A percentile compares a stretch with the other conserved stretches of the same genome.
phyloP scores from a whole-genome alignment of 1,140 invertebrate species.

The Triops cancriformis region DNA sequence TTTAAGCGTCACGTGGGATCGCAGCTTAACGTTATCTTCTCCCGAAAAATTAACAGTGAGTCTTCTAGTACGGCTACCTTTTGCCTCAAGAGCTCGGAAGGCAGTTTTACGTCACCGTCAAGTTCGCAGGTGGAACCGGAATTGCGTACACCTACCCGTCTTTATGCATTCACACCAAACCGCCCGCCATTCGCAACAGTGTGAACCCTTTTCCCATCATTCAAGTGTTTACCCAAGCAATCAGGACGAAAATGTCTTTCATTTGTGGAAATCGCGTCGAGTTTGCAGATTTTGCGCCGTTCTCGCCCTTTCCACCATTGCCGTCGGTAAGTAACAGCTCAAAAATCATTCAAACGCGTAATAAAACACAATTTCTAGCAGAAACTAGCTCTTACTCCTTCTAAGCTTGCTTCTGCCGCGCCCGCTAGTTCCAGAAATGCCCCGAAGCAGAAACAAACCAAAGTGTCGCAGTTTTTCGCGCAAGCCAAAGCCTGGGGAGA shows the following conservation, averaged over 20 bases:
- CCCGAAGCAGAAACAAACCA: not conserved
- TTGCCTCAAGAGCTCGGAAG: not conserved
- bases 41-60: not conserved
- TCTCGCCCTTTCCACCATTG: not conserved
- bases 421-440: not conserved
- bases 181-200: not conserved
- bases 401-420: not conserved
- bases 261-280: not conserved
- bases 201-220: not conserved
- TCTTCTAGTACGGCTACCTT: not conserved
- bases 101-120: not conserved
- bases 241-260: not conserved
- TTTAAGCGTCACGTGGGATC: too few species aligned
- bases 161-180: not conserved
- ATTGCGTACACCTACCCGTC: not conserved
- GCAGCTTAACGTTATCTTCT: too few species aligned
- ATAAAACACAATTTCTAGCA: too few species aligned
- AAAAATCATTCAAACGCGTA: too few species aligned
- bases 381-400: too few species aligned
- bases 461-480: not conserved
- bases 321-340: not conserved
- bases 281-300: not conserved
- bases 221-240: not conserved
- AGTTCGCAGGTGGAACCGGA: not conserved
- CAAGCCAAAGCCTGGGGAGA: not conserved